Evolutionary conservation across 2,797 vertebrate genomes (phyloP).

Genomic region (Aldrovandia affinis): DNA sequence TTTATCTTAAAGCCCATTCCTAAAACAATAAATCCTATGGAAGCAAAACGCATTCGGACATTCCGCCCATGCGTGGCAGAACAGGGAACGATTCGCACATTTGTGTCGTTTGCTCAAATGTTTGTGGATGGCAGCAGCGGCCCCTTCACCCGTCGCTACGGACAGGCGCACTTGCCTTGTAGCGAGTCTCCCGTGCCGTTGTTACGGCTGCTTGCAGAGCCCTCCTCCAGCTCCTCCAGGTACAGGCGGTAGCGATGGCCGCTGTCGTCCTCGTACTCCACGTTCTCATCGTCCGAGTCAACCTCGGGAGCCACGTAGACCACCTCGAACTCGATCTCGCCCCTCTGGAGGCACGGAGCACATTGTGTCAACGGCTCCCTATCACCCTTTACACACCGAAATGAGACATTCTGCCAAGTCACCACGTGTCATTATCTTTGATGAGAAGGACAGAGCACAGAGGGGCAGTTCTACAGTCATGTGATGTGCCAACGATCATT

Average conservation of each 20-base stretch:
- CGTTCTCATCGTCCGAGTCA: conserved; percentile 97
- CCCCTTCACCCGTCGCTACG: too few relatives aligned
- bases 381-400: background rate
- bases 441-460: background rate
- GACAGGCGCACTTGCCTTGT: conserved; percentile 72
- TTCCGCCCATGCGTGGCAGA: background rate
- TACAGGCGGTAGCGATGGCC: conserved; percentile 97
- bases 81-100: background rate
- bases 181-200: conserved; percentile 72
- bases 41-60: background rate
- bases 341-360: conserved; percentile 73
- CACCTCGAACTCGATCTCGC: conserved; percentile 97
- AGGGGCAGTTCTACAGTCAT: background rate
- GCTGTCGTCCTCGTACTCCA: conserved; percentile 96
- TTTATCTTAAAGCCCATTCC: too few relatives aligned
- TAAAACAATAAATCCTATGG: too few relatives aligned
- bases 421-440: background rate
- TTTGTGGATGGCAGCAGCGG: background rate
- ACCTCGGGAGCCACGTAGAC: conserved; percentile 98
- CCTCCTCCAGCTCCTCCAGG: conserved; percentile 91
- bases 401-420: background rate
- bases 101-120: background rate
- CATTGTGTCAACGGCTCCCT: background rate
- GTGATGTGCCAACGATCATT: background rate
- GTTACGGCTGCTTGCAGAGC: conserved; percentile 69